These are phyloP conservation scores for Plemyria rubiginata DNA, from an alignment of 2,888 invertebrate genomes.

Conservation along the genomic window DNA sequence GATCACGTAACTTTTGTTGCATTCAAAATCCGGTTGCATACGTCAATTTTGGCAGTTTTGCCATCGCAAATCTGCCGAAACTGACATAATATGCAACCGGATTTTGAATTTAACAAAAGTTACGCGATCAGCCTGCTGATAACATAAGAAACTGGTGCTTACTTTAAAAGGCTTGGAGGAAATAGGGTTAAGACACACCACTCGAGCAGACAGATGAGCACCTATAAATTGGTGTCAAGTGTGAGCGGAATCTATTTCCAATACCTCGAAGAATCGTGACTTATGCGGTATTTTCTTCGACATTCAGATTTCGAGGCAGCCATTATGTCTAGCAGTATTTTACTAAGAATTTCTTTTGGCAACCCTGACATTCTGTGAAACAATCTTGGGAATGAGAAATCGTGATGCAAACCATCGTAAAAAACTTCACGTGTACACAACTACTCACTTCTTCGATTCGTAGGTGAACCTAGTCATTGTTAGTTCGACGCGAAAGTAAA, in stretches of 20 bases:
- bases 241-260: slow-evolving; percentile 18
- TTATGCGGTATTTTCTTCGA: slow-evolving; percentile 12
- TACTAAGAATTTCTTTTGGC: slow-evolving; percentile 11
- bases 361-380: slow-evolving; percentile 10
- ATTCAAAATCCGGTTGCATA: no score
- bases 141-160: background rate
- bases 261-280: slow-evolving; percentile 34
- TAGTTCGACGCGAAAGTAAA: no score
- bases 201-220: slow-evolving; percentile 29
- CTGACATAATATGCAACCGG: no score
- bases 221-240: slow-evolving; percentile 28
- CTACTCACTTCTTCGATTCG: no score
- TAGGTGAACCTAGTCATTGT: no score
- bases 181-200: slow-evolving; percentile 28
- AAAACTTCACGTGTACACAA: no score
- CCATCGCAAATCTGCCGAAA: no score
- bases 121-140: no score
- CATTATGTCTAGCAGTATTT: background rate
- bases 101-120: no score
- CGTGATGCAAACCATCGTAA: no score
- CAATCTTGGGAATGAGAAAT: background rate
- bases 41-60: no score
- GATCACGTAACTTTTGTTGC: no score
- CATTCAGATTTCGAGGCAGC: slow-evolving; percentile 2
- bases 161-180: background rate